Evolutionary conservation across 2,888 invertebrate genomes (phyloP).

Genomic region (Heliconius charithonia): DNA sequence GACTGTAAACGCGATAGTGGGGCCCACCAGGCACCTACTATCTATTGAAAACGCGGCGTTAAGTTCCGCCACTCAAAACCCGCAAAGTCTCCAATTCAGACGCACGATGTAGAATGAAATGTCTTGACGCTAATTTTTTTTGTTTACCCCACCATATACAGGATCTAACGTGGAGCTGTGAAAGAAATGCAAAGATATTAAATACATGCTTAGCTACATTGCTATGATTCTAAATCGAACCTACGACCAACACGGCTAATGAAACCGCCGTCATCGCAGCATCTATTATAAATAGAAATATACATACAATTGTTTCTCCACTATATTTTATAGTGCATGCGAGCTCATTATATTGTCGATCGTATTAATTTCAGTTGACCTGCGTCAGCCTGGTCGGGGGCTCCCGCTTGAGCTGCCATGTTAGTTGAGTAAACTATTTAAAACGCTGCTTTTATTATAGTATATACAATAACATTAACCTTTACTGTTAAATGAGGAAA

Average conservation of each 20-base stretch:
- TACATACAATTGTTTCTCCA: not conserved
- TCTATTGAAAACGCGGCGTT: not conserved
- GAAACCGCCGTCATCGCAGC: not conserved
- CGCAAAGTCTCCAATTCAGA: too few relatives aligned
- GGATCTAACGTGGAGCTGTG: not conserved
- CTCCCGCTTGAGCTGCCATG: constrained; percentile 30
- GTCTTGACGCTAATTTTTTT: not conserved
- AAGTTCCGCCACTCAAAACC: not conserved
- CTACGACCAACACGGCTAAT: not conserved
- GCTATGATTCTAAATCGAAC: not conserved
- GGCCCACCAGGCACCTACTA: not conserved
- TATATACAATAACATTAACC: not conserved
- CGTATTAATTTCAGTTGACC: constrained; percentile 33
- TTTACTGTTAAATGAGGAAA: not conserved
- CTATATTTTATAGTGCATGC: constrained; percentile 32
- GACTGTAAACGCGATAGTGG: too few relatives aligned
- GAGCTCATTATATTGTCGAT: constrained; percentile 32
- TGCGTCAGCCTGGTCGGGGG: constrained; percentile 29
- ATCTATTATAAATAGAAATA: not conserved
- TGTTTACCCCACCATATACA: not conserved
- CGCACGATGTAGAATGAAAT: not conserved
- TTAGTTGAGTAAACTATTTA: constrained; percentile 19
- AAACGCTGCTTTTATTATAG: not conserved
- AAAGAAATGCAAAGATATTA: not conserved
- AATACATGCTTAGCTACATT: not conserved